Conservation (phyloP, 2,888 invertebrate species). For the Neoscelio sp. region DNA sequence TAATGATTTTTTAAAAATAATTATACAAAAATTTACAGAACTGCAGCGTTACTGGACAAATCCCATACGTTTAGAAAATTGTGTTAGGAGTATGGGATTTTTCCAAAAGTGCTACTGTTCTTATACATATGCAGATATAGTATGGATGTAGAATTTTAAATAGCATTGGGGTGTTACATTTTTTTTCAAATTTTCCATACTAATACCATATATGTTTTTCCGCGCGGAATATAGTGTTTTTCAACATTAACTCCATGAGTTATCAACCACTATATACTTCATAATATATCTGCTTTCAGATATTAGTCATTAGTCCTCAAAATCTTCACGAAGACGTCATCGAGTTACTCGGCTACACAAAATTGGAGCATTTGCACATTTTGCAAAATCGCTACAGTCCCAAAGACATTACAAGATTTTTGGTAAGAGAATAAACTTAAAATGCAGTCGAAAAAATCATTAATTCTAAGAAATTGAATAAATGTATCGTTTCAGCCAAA, state of each 20-base stretch:
- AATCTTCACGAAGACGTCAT: slow-evolving; percentile 90
- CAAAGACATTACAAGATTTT: slow-evolving; percentile 83
- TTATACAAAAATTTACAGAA: too few relatives aligned
- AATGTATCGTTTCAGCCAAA: slow-evolving; percentile 76
- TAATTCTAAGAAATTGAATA: not conserved
- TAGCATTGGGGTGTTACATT: too few relatives aligned
- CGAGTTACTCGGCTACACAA: slow-evolving; percentile 87
- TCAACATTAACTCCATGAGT: not conserved
- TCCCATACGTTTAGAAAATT: too few relatives aligned
- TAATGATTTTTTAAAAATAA: too few relatives aligned
- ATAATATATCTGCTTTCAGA: slow-evolving; percentile 83
- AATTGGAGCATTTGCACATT: slow-evolving; percentile 88
- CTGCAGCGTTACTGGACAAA: too few relatives aligned
- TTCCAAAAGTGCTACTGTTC: too few relatives aligned
- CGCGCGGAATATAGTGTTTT: too few relatives aligned
- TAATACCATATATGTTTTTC: too few relatives aligned
- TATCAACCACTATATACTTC: slow-evolving; percentile 39
- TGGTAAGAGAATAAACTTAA: slow-evolving; percentile 83
- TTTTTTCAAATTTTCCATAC: too few relatives aligned
- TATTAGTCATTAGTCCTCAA: slow-evolving; percentile 88
- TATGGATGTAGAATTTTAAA: too few relatives aligned
- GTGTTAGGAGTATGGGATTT: too few relatives aligned
- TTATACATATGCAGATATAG: too few relatives aligned
- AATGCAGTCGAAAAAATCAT: slow-evolving; percentile 1
- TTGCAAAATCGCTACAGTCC: slow-evolving; percentile 90